These are phyloP conservation scores for Druon quercuslanigerum DNA, from an alignment of 1,140 invertebrate species.

Conservation along the genomic window DNA sequence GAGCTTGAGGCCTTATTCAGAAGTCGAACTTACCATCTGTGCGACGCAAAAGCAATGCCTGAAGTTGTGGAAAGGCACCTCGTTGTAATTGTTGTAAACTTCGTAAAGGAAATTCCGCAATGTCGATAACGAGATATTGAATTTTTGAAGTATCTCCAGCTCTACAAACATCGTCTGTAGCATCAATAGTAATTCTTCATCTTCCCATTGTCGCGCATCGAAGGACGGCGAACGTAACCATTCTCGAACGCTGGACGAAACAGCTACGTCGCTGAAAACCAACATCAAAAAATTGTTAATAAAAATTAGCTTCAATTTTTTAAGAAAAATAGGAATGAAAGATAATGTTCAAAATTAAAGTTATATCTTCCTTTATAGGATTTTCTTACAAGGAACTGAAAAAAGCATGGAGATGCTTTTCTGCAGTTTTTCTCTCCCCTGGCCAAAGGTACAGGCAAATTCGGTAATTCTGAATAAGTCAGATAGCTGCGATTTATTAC, in stretches of 20 bases:
- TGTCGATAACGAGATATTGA: slow-evolving; percentile 85
- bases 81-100: slow-evolving; percentile 92
- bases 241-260: slow-evolving; percentile 77
- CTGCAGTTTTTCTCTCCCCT: no score
- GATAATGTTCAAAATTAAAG: no score
- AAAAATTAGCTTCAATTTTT: neutral
- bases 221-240: slow-evolving; percentile 85
- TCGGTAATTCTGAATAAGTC: no score
- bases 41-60: slow-evolving; percentile 92
- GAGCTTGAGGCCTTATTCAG: neutral
- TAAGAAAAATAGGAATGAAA: neutral
- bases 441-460: no score
- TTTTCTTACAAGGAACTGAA: no score
- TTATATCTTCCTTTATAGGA: no score
- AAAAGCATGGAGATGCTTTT: no score
- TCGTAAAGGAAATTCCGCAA: slow-evolving; percentile 85
- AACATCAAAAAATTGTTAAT: slow-evolving; percentile 28
- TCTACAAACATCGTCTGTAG: slow-evolving; percentile 91
- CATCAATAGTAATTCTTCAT: slow-evolving; percentile 88
- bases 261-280: slow-evolving; percentile 78
- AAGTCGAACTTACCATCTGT: slow-evolving; percentile 86
- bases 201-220: slow-evolving; percentile 89
- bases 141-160: slow-evolving; percentile 84
- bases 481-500: no score
- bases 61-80: slow-evolving; percentile 94